phyloP scores from a whole-genome alignment of 1,140 invertebrate species.

The Lepidotrigona ventralis region DNA sequence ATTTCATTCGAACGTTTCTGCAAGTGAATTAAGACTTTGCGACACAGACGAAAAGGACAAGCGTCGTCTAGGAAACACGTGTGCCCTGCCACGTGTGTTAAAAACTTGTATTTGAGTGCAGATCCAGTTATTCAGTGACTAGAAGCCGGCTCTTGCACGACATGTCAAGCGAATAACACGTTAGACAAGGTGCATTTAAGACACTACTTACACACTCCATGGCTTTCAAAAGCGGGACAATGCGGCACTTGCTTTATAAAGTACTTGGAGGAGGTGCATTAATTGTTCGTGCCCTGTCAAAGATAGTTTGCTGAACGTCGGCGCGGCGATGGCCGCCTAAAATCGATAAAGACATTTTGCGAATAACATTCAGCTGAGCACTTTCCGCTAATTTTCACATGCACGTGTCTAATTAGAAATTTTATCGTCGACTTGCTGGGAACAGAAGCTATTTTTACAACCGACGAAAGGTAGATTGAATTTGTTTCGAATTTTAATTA shows the following conservation, averaged over 20 bases:
- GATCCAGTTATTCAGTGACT: slow-evolving; percentile 29
- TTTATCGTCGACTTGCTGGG: neutral
- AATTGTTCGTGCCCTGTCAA: slow-evolving; percentile 45
- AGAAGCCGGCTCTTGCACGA: slow-evolving; percentile 14
- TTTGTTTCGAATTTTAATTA: neutral
- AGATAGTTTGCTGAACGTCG: slow-evolving; percentile 34
- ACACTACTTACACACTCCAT: slow-evolving; percentile 39
- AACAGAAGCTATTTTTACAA: neutral
- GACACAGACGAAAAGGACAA: no score
- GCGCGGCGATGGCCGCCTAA: neutral
- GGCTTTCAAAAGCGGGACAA: slow-evolving; percentile 41
- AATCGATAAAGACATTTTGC: slow-evolving; percentile 29
- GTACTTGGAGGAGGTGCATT: slow-evolving; percentile 41
- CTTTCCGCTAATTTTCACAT: neutral
- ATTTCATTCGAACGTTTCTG: no score
- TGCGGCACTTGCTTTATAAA: slow-evolving; percentile 43
- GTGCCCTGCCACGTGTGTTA: slow-evolving; percentile 13
- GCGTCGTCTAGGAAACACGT: neutral
- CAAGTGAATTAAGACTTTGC: no score
- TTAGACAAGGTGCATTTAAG: slow-evolving; percentile 44
- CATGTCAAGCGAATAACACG: slow-evolving; percentile 35
- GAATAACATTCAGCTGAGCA: neutral
- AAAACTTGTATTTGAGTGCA: slow-evolving; percentile 12
- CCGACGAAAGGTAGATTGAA: neutral
- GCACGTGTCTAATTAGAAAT: no score